A percentile compares a stretch with the other conserved stretches of the same genome.
Conservation (phyloP, 2,113 vertebrate genomes). For the Paedocypris sp. region DNA sequence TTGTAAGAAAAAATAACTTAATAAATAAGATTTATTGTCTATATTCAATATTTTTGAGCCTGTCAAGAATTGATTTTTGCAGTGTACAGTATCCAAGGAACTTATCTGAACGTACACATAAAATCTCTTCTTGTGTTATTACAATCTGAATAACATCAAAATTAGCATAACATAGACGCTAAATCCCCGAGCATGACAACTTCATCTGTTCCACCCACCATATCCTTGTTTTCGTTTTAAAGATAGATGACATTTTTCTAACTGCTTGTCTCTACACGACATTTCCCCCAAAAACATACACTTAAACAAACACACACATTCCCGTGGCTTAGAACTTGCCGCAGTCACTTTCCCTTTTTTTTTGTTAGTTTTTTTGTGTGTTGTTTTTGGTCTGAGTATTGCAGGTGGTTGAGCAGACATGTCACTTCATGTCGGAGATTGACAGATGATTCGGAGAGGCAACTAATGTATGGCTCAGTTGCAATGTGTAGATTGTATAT, state of each 20-base stretch:
- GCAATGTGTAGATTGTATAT: neutral
- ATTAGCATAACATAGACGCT: constrained; percentile 41
- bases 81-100: too few species aligned
- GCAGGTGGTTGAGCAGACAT: constrained; percentile 16
- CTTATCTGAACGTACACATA: too few species aligned
- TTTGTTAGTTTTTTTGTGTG: neutral
- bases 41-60: too few species aligned
- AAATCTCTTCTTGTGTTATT: too few species aligned
- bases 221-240: constrained; percentile 33
- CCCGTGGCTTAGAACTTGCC: neutral
- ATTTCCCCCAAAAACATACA: neutral
- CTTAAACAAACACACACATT: neutral
- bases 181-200: constrained; percentile 9
- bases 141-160: constrained; percentile 45
- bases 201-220: constrained; percentile 17
- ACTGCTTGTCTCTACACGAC: constrained; percentile 37
- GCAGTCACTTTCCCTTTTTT: constrained; percentile 1
- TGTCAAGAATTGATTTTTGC: too few species aligned
- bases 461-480: neutral
- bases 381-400: constrained; percentile 11
- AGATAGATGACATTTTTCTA: constrained; percentile 31
- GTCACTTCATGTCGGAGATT: constrained; percentile 16
- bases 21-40: too few species aligned
- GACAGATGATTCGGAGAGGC: constrained; percentile 1
- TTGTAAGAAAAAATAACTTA: too few species aligned